These are phyloP conservation scores for Drosophila sordidapex DNA, from an alignment of 2,888 invertebrate species.

Conservation along the genomic window DNA sequence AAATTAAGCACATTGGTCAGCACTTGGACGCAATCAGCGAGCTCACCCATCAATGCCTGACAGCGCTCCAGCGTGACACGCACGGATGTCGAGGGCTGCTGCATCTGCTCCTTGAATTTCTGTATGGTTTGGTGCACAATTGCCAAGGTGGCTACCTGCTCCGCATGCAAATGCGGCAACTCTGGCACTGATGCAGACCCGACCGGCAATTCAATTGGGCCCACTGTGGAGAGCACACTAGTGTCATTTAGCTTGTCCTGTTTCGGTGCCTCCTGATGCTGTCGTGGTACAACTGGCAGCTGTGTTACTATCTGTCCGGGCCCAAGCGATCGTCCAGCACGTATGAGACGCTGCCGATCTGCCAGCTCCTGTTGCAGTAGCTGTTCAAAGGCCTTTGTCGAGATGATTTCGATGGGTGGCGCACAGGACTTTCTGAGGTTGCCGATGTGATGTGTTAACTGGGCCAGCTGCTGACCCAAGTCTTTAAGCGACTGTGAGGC, in stretches of 20 bases:
- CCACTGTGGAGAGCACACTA: slow-evolving; percentile 31
- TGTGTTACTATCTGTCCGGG: slow-evolving; percentile 26
- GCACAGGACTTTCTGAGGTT: slow-evolving; percentile 47
- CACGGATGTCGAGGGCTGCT: slow-evolving; percentile 18
- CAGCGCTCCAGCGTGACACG: slow-evolving; percentile 22
- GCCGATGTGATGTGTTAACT: slow-evolving; percentile 38
- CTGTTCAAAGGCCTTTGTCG: slow-evolving; percentile 32
- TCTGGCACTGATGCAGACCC: slow-evolving; percentile 33
- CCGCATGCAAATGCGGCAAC: slow-evolving; percentile 49
- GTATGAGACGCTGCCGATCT: slow-evolving; percentile 44
- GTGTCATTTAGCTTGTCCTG: slow-evolving; percentile 1
- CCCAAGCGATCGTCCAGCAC: slow-evolving; percentile 24
- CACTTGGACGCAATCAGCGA: slow-evolving; percentile 47
- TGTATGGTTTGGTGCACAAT: slow-evolving; percentile 48
- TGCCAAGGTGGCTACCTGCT: slow-evolving; percentile 57
- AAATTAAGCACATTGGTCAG: slow-evolving; percentile 62
- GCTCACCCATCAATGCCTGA: slow-evolving; percentile 40
- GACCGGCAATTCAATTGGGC: slow-evolving; percentile 49
- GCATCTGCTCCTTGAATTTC: slow-evolving; percentile 27
- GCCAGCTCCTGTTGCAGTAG: slow-evolving; percentile 38
- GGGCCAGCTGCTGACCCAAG: slow-evolving; percentile 40
- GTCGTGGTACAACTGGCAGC: slow-evolving; percentile 16
- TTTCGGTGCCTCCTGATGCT: not conserved
- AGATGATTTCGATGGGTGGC: slow-evolving; percentile 60
- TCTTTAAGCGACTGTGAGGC: slow-evolving; percentile 43